Conservation (phyloP, 2,888 invertebrate genomes). For the Phyllotreta striolata region DNA sequence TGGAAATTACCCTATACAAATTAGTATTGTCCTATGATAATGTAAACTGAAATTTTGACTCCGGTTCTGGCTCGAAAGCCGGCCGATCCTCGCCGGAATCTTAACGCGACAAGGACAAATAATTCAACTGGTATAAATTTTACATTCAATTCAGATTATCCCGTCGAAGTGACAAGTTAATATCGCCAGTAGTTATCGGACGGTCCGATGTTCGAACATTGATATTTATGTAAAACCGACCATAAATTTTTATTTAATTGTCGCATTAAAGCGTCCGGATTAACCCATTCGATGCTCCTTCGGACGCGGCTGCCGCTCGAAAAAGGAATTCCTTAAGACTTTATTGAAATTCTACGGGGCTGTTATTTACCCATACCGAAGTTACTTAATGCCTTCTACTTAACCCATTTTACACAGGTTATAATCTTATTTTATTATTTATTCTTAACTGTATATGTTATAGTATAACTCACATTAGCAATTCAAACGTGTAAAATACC, state of each 20-base stretch:
- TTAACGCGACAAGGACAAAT: constrained; percentile 54
- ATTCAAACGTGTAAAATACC: too few relatives aligned
- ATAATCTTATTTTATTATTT: too few relatives aligned
- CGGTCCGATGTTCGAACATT: constrained; percentile 49
- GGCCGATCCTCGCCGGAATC: constrained; percentile 3
- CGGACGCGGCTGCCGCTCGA: constrained; percentile 29
- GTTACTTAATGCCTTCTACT: not conserved
- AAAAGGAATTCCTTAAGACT: constrained; percentile 31
- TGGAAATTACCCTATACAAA: too few relatives aligned
- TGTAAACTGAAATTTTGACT: too few relatives aligned
- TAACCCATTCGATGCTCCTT: constrained; percentile 14
- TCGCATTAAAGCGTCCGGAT: constrained; percentile 44
- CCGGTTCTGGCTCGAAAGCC: too few relatives aligned
- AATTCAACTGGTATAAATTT: constrained; percentile 55
- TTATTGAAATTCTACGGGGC: constrained; percentile 36
- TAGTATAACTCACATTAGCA: too few relatives aligned
- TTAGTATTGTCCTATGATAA: too few relatives aligned
- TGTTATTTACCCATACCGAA: constrained; percentile 5
- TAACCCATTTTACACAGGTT: not conserved
- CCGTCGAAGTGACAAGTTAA: constrained; percentile 54
- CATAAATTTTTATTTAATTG: constrained; percentile 56
- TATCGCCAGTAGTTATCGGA: constrained; percentile 52
- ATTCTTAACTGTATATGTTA: too few relatives aligned
- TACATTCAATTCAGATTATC: constrained; percentile 54
- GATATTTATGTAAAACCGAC: constrained; percentile 54